Base-by-base conservation (phyloP, 2,797 vertebrate species). In the Hephaestus fuliginosus region DNA sequence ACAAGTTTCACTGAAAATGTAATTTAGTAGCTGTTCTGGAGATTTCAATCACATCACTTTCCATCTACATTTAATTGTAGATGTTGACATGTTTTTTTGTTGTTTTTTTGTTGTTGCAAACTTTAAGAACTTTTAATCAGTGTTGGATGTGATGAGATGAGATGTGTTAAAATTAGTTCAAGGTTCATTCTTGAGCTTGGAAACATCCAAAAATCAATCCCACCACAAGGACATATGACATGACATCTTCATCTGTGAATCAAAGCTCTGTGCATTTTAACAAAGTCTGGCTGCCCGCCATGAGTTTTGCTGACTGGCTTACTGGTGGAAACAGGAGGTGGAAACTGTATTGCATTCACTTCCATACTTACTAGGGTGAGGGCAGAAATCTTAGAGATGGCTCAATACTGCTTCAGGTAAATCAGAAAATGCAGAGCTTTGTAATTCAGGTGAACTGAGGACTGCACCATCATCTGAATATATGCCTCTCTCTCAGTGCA, bases 401-500 rank as follows among this genome's bases (percentile, higher is more conserved):
- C 20, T 48, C 53, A 17, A 20, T 53, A 1, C 30, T 22, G 4
- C 55, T 33, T 18, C 14, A 30, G 13, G 5, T 14, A 30, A 20
- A 51, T 5, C 22, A 30, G 30, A 56, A 43, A 56, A 56, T 11
- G 10, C 22, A 57, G 17, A 68, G 13, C n/a, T 74, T 41, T 65
- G 62, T 67, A 17, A 13, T 56, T 28, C 3, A 5, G 2, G 3
- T 20, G 22, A 70, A 39, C 6, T 30, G 55, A 10, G 4, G n/a
- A 70, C 33, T 13, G 44, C 41, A 25, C 33, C 53, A 18, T 43
- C 46, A 52, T 49, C 69, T 89, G 83, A 87, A 81, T 61, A 43
- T 86, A 5, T 66, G 15, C 70, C 89, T 78, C 83, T 90, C 84
- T 93, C 82, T 83, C 93, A 99, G 98, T 74, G 97, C 97, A 85